Evolutionary conservation across 2,888 invertebrate species (phyloP).

Genomic region (Norana najaformis): DNA sequence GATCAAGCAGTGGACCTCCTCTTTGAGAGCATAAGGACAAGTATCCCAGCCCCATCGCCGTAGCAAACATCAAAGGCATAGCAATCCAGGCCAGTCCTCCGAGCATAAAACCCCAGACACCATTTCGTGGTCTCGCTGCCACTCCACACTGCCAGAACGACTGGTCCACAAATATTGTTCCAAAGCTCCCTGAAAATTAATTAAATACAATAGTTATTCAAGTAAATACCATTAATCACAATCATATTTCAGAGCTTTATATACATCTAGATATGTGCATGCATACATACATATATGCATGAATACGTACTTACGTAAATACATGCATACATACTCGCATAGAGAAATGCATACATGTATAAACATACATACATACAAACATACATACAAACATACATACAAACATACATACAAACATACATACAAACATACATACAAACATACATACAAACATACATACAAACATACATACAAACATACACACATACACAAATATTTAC

Average conservation of each 20-base stretch:
- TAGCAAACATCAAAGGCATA: conserved; percentile 61
- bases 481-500: background rate
- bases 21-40: conserved; percentile 44
- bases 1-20: background rate
- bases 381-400: too few species aligned
- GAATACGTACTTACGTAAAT: too few species aligned
- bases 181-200: conserved; percentile 58
- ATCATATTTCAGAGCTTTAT: too few species aligned
- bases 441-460: conserved; percentile 25
- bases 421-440: background rate
- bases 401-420: too few species aligned
- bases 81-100: conserved; percentile 62
- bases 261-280: too few species aligned
- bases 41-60: conserved; percentile 61
- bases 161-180: conserved; percentile 62
- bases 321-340: too few species aligned
- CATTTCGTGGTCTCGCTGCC: conserved; percentile 60
- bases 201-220: background rate
- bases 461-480: background rate
- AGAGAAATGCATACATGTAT: too few species aligned
- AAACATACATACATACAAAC: too few species aligned
- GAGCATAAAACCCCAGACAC: conserved; percentile 59
- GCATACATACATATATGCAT: too few species aligned
- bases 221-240: too few species aligned
- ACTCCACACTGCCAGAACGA: conserved; percentile 63